Percentiles rank a stretch among this genome's conserved stretches.
phyloP scores from a whole-genome alignment of 1,140 invertebrate genomes.

The Pararge aegeria region DNA sequence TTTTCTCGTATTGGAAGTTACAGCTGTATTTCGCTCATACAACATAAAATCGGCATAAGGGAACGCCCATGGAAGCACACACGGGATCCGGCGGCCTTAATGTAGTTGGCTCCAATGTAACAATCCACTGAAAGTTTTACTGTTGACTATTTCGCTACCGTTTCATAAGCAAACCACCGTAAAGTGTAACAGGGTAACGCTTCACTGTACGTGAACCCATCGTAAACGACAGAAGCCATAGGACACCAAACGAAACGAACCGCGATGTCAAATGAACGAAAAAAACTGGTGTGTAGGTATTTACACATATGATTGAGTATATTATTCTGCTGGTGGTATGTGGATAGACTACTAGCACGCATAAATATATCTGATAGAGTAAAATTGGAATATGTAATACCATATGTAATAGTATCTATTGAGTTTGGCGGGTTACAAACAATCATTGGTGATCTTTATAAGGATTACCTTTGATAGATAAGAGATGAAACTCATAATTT shows the following conservation, averaged over 20 bases:
- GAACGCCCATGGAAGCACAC: conserved; percentile 42
- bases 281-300: no score
- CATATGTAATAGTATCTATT: no score
- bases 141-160: conserved; percentile 41
- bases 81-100: conserved; percentile 51
- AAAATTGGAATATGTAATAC: no score
- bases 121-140: conserved; percentile 67
- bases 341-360: no score
- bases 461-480: no score
- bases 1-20: conserved; percentile 69
- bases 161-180: conserved; percentile 54
- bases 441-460: no score
- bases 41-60: conserved; percentile 71
- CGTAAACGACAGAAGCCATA: background rate
- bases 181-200: conserved; percentile 37
- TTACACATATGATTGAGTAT: no score
- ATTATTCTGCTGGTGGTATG: no score
- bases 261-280: background rate
- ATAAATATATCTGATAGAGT: no score
- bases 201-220: background rate
- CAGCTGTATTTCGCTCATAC: conserved; percentile 63
- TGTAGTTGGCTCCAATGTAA: conserved; percentile 60
- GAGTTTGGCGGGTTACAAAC: no score
- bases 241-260: background rate
- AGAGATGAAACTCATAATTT: no score